Evolutionary conservation across 2,113 vertebrate species (phyloP).

Genomic region (Tachycineta bicolor): DNA sequence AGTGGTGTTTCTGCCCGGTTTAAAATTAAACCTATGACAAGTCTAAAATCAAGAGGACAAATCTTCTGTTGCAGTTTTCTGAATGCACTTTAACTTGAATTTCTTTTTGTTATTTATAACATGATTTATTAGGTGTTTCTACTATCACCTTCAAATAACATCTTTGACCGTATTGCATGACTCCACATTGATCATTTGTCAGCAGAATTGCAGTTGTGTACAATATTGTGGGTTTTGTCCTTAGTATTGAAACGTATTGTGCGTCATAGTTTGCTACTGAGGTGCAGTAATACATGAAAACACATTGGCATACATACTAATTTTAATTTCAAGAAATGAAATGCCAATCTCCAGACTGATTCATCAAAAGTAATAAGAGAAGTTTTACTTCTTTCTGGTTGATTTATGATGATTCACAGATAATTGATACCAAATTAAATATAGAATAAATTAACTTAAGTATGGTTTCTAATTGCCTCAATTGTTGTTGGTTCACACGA

Average conservation of each 20-base stretch:
- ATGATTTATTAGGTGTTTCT: slow-evolving; percentile 41
- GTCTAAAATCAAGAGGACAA: not conserved
- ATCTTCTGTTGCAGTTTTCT: not conserved
- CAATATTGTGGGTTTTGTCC: not conserved
- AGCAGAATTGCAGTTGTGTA: slow-evolving; percentile 29
- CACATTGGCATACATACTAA: not conserved
- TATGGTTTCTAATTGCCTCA: not conserved
- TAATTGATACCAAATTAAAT: not conserved
- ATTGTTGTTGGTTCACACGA: not conserved
- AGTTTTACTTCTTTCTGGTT: not conserved
- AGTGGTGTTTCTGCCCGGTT: too few relatives aligned
- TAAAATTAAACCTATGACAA: too few relatives aligned
- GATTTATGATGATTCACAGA: not conserved
- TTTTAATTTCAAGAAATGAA: not conserved
- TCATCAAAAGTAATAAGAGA: not conserved
- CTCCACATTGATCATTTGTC: slow-evolving; percentile 19
- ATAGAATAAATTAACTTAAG: not conserved
- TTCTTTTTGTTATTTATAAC: not conserved
- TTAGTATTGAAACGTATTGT: not conserved
- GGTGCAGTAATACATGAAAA: not conserved
- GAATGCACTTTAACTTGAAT: not conserved
- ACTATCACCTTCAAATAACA: slow-evolving; percentile 56
- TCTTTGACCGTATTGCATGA: not conserved
- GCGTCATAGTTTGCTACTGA: not conserved
- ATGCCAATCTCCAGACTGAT: not conserved